phyloP scores from a whole-genome alignment of 2,797 vertebrate genomes.

The Eremophila alpestris region DNA sequence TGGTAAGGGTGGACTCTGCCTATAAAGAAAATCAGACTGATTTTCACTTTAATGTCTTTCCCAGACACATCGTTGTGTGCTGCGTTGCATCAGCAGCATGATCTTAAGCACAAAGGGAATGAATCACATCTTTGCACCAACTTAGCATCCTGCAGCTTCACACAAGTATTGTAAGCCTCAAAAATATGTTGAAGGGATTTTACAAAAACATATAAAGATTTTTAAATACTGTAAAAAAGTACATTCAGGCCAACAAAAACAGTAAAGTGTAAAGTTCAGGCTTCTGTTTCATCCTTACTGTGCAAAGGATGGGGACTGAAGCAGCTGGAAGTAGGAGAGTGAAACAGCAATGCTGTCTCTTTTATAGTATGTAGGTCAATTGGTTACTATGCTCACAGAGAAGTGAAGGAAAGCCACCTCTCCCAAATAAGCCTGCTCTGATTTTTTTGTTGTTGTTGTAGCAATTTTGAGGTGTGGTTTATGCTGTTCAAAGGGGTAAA shows the following conservation, averaged over 20 bases:
- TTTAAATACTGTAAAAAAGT: slow-evolving; percentile 23
- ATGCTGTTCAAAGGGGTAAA: not conserved
- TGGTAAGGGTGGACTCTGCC: not conserved
- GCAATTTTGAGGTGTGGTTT: not conserved
- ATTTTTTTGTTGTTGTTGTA: not conserved
- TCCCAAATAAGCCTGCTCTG: not conserved
- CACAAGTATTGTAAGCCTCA: not conserved
- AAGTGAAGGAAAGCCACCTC: not conserved
- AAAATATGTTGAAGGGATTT: slow-evolving; percentile 23
- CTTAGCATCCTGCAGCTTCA: not conserved
- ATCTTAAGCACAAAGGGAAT: not conserved
- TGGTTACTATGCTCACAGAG: not conserved
- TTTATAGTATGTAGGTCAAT: not conserved
- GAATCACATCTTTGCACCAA: not conserved
- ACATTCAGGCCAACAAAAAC: slow-evolving; percentile 3
- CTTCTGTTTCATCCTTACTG: slow-evolving; percentile 33
- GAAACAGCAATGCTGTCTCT: not conserved
- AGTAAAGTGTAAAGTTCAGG: not conserved
- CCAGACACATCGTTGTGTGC: not conserved
- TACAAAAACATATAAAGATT: not conserved
- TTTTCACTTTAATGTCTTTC: slow-evolving; percentile 29
- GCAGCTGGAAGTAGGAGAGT: not conserved
- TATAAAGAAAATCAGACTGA: not conserved
- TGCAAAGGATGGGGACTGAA: not conserved
- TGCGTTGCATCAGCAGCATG: not conserved